These are phyloP conservation scores for Helicoverpa assulta DNA, from an alignment of 2,888 invertebrate genomes.

Conservation along the genomic window DNA sequence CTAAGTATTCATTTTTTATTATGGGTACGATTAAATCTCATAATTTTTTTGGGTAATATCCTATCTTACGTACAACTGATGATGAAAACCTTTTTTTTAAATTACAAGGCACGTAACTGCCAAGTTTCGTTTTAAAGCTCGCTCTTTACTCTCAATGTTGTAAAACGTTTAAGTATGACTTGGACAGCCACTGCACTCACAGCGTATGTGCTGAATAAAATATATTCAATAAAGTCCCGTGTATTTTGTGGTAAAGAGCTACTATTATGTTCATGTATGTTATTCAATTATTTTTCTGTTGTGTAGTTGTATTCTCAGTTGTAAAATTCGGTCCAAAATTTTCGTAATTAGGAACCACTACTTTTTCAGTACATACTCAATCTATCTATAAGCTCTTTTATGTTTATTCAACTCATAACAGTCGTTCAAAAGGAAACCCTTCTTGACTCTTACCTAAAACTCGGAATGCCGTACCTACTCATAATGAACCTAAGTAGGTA, in stretches of 20 bases:
- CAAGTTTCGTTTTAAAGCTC: neutral
- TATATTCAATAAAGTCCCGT: neutral
- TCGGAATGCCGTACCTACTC: no score
- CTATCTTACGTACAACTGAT: conserved; percentile 2
- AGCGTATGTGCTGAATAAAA: neutral
- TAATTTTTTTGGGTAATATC: no score
- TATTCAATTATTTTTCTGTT: neutral
- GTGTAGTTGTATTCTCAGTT: no score
- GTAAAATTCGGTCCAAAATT: neutral
- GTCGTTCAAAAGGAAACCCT: no score
- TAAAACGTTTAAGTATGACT: conserved; percentile 7
- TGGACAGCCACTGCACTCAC: neutral
- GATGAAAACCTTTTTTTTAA: conserved; percentile 13
- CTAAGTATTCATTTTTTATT: neutral
- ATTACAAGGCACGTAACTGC: neutral
- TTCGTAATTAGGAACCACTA: neutral
- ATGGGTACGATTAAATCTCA: conserved; percentile 3
- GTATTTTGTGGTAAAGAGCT: neutral
- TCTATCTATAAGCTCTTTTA: neutral
- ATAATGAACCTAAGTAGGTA: no score
- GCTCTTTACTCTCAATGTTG: neutral
- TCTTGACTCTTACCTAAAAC: no score
- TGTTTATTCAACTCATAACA: no score
- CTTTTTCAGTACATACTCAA: no score
- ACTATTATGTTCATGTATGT: neutral